Percentiles rank a stretch among this genome's conserved stretches.
phyloP scores from a whole-genome alignment of 2,113 vertebrate species.

The Hippocampus barbouri region DNA sequence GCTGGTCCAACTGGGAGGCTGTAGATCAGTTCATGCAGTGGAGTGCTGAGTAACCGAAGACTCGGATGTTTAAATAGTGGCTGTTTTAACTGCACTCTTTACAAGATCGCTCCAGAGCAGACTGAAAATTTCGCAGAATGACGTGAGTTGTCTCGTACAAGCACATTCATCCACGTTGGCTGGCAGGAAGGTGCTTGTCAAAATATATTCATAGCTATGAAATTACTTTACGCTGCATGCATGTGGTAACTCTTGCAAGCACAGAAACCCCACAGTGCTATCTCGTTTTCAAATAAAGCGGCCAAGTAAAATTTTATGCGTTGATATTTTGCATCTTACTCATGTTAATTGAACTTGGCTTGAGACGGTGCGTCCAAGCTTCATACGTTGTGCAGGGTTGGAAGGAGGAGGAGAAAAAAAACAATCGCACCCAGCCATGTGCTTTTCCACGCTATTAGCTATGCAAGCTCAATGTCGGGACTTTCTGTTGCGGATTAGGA shows the following conservation, averaged over 20 bases:
- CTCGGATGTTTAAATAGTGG: too few relatives aligned
- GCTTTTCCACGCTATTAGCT: slow-evolving; percentile 39
- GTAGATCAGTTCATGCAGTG: too few relatives aligned
- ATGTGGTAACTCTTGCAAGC: too few relatives aligned
- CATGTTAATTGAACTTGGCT: background rate
- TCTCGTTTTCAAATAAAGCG: too few relatives aligned
- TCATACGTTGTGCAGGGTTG: slow-evolving; percentile 61
- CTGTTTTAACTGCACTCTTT: too few relatives aligned
- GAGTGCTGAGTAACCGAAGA: too few relatives aligned
- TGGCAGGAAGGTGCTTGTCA: background rate
- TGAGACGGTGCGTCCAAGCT: slow-evolving; percentile 40
- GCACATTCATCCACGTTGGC: background rate
- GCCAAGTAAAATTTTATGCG: too few relatives aligned
- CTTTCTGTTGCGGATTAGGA: slow-evolving; percentile 1
- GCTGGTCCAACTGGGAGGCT: too few relatives aligned
- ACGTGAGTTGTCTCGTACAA: background rate
- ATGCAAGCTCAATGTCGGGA: slow-evolving; percentile 21
- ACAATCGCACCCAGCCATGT: slow-evolving; percentile 37
- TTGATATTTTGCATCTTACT: background rate
- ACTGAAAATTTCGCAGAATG: too few relatives aligned
- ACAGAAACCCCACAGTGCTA: too few relatives aligned
- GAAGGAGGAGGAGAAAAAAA: background rate
- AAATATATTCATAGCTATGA: background rate
- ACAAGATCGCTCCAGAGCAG: too few relatives aligned
- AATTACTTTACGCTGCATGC: too few relatives aligned